Evolutionary conservation across 2,888 invertebrate genomes (phyloP).

Genomic region (Thymelicus acteon): DNA sequence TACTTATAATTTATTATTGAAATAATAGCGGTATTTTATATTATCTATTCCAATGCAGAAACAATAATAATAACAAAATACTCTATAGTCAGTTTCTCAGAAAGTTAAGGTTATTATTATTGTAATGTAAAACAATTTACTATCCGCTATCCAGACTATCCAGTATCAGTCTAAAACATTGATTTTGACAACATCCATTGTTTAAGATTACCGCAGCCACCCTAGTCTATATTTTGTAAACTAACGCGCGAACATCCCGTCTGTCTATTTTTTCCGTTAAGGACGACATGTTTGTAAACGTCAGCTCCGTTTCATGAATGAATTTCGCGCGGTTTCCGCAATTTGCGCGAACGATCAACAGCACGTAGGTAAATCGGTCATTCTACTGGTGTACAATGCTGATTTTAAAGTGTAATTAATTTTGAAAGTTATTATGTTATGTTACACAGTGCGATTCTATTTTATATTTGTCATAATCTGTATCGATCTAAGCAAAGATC

Average conservation of each 20-base stretch:
- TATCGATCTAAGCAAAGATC: no score
- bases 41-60: no score
- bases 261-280: constrained; percentile 79
- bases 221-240: constrained; percentile 81
- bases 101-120: constrained; percentile 26
- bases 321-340: constrained; percentile 79
- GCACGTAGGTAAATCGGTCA: constrained; percentile 1
- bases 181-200: constrained; percentile 35
- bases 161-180: constrained; percentile 29
- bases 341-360: constrained; percentile 60
- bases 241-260: constrained; percentile 74
- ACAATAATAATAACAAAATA: no score
- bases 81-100: neutral
- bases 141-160: constrained; percentile 19
- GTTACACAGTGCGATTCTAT: no score
- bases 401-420: no score
- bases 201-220: constrained; percentile 55
- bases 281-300: constrained; percentile 78
- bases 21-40: no score
- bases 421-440: no score
- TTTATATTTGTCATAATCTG: no score
- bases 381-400: neutral
- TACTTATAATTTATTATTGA: no score
- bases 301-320: constrained; percentile 72
- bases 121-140: constrained; percentile 12